Evolutionary conservation across 2,888 invertebrate species (phyloP), one percentile per base, ranked within the genome.

Genomic region (Apodemia duryi): DNA sequence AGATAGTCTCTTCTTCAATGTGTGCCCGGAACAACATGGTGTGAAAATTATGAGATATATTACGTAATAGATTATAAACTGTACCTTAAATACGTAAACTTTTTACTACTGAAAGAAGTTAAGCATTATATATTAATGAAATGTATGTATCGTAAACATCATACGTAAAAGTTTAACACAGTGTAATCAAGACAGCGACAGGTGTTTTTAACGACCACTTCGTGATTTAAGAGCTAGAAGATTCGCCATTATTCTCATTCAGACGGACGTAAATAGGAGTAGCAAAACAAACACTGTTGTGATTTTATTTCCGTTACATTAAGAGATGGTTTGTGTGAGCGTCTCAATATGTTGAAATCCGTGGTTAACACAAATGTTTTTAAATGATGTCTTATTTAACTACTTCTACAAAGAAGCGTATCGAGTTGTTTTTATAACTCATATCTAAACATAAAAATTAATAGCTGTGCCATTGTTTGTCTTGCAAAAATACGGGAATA

Each of bases 221-320:
- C 73, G 82, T 86, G 89, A 89, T 91, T 91, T 91, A 90, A 68
- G 79, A 79, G 77, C 80, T 80, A 74, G 77, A 81, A 82, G 84
- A 88, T 87, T 85, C 77, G 80, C 85, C 85, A 86, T 91, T 90
- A 91, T 90, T 90, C 90, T 83, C 79, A 79, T 86, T 89, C 79
- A 80, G 77, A 84, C 78, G 80, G 84, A 84, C 85, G 78, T 76
- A 80, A 87, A 86, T 86, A 85, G 80, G 77, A 77, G 75, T 75
- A 74, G 81, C 79, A 83, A 80, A 79, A 76, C 77, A 84, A 86
- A 86, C 83, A 83, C 79, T 80, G 77, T 78, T 81, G 78, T 80
- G 79, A 38, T 41, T 46, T 41, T 62, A 62, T 62, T 41, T 62
- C 41, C 28, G 62, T 43, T 62, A 62, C 43, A 62, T 62, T 60